These are phyloP conservation scores for Puma concolor DNA, from an alignment of 2,113 vertebrate genomes.

Conservation along the genomic window DNA sequence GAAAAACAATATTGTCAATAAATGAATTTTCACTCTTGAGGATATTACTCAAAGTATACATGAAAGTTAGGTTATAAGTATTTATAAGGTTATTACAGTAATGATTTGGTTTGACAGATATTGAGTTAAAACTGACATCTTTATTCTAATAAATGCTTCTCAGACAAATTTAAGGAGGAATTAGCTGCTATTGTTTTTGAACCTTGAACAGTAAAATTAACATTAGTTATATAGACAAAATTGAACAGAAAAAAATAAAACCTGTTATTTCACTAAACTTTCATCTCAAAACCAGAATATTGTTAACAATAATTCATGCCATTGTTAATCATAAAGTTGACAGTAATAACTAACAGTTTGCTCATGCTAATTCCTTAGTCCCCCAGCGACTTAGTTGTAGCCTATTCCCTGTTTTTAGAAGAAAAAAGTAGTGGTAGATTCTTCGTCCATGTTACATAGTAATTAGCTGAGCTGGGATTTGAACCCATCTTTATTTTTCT, in stretches of 20 bases:
- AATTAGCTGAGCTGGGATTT: background rate
- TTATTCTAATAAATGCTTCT: conserved; percentile 43
- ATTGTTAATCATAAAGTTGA: conserved; percentile 4
- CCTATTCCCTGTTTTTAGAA: background rate
- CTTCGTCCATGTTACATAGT: background rate
- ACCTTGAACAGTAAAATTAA: conserved; percentile 20
- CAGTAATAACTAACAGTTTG: background rate
- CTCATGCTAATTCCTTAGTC: background rate
- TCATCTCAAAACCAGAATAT: background rate
- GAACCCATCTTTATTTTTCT: background rate
- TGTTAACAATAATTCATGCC: conserved; percentile 28
- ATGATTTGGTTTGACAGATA: conserved; percentile 22
- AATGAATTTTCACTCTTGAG: background rate
- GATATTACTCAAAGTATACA: background rate
- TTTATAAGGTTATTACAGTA: background rate
- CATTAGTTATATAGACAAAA: conserved; percentile 1
- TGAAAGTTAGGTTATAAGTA: background rate
- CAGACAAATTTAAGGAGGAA: conserved; percentile 28
- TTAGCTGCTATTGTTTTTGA: background rate
- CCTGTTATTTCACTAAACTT: conserved; percentile 6
- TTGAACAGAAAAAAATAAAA: background rate
- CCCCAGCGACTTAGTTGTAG: background rate
- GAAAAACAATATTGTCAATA: background rate
- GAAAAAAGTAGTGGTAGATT: background rate
- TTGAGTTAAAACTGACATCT: conserved; percentile 27